Conservation (phyloP, 2,888 invertebrate genomes). For the Apotomis turbidana region DNA sequence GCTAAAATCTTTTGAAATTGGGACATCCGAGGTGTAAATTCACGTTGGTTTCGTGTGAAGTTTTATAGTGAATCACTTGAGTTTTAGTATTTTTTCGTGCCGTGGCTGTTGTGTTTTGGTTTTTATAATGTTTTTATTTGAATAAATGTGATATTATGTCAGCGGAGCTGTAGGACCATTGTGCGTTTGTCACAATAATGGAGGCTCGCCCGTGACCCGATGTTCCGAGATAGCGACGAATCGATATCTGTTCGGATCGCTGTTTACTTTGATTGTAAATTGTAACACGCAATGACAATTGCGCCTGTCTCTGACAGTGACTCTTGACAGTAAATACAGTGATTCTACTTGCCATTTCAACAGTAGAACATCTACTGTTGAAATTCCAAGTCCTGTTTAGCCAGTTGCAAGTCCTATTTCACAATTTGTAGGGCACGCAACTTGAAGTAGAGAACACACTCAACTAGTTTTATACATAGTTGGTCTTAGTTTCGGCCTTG, state of each 20-base stretch:
- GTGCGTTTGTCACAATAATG: conserved; percentile 37
- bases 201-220: conserved; percentile 34
- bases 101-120: conserved; percentile 37
- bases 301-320: no score
- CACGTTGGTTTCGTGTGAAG: conserved; percentile 20
- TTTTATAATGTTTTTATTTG: conserved; percentile 41
- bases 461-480: no score
- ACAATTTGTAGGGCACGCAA: no score
- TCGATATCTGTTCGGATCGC: not conserved
- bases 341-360: no score
- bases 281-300: not conserved
- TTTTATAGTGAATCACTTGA: conserved; percentile 42
- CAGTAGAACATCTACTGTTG: no score
- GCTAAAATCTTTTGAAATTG: not conserved
- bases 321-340: no score
- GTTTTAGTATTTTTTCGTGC: conserved; percentile 39
- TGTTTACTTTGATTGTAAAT: not conserved
- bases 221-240: conserved; percentile 13
- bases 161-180: conserved; percentile 36
- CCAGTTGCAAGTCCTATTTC: no score
- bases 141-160: conserved; percentile 41
- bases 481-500: no score
- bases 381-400: no score
- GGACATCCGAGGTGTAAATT: not conserved
- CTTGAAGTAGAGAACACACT: no score